A percentile compares a stretch with the other conserved stretches of the same genome.
Conservation (phyloP, 1,140 invertebrate species). For the Limonius californicus region DNA sequence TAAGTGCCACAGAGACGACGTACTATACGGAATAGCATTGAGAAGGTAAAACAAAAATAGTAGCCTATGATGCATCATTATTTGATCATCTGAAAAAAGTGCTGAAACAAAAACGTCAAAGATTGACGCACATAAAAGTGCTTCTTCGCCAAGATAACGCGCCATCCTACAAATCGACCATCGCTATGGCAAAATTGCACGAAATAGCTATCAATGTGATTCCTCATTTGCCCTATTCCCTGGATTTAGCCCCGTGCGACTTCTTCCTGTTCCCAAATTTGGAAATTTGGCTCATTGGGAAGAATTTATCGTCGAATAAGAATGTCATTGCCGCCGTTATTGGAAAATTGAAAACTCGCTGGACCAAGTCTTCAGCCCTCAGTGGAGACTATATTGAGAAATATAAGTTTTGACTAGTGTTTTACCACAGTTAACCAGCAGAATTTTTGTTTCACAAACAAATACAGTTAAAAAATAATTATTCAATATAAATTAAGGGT, state of each 20-base stretch:
- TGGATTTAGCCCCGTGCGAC: conserved; percentile 48
- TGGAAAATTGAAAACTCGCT: not conserved
- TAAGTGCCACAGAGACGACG: no score
- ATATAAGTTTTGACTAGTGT: no score
- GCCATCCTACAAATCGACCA: conserved; percentile 26
- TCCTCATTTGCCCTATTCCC: conserved; percentile 48
- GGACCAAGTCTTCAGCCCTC: not conserved
- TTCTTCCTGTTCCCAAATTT: conserved; percentile 40
- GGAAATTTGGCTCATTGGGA: conserved; percentile 32
- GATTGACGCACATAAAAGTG: conserved; percentile 40
- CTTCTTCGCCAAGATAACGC: conserved; percentile 46
- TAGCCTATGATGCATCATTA: not conserved
- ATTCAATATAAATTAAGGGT: no score
- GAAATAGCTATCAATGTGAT: conserved; percentile 48
- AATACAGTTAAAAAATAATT: no score
- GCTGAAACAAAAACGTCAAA: conserved; percentile 32
- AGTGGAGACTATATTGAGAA: no score
- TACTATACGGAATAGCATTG: no score
- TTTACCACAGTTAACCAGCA: no score
- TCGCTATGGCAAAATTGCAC: conserved; percentile 39
- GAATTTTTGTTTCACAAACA: no score
- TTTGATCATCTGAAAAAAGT: conserved; percentile 31
- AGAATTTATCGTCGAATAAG: conserved; percentile 36
- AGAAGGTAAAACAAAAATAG: no score
- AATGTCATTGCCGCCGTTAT: conserved; percentile 26